Evolutionary conservation across 2,113 vertebrate species (phyloP).

Genomic region (Rhinogobius similis): DNA sequence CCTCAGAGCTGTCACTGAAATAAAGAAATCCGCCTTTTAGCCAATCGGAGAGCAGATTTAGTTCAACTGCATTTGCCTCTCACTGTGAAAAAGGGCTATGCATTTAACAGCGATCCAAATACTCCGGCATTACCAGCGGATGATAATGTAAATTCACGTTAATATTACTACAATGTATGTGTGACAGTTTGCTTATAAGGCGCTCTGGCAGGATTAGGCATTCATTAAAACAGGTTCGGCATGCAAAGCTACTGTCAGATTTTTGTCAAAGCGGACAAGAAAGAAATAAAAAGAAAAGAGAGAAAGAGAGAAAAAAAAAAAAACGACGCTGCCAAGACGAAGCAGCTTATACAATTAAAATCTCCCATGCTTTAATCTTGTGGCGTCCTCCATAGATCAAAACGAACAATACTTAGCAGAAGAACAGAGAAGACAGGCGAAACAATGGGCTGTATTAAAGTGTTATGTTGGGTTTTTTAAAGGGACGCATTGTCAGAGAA

Average conservation of each 20-base stretch:
- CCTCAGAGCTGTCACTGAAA: conserved; percentile 73
- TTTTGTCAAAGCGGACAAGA: conserved; percentile 76
- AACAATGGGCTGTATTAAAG: conserved; percentile 69
- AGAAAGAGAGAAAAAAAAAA: conserved; percentile 56
- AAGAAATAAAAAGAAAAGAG: conserved; percentile 43
- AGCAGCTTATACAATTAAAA: conserved; percentile 76
- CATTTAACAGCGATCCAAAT: conserved; percentile 81
- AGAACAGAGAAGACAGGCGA: conserved; percentile 55
- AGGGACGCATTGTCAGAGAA: conserved; percentile 60
- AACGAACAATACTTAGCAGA: conserved; percentile 64
- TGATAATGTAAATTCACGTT: conserved; percentile 85
- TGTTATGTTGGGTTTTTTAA: conserved; percentile 63
- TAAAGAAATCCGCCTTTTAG: conserved; percentile 69
- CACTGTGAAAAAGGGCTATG: conserved; percentile 56
- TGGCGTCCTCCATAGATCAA: conserved; percentile 72
- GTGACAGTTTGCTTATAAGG: conserved; percentile 83
- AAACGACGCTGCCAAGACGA: conserved; percentile 60
- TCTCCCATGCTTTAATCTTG: conserved; percentile 72
- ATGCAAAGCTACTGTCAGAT: conserved; percentile 85
- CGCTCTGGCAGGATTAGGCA: conserved; percentile 78
- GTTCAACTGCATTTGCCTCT: conserved; percentile 75
- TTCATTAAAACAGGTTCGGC: conserved; percentile 83
- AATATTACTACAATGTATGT: conserved; percentile 80
- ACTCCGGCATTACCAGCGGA: conserved; percentile 81
- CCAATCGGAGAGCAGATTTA: conserved; percentile 76